Base-by-base conservation (phyloP, 2,113 vertebrate genomes). In the Oryzias curvinotus region DNA sequence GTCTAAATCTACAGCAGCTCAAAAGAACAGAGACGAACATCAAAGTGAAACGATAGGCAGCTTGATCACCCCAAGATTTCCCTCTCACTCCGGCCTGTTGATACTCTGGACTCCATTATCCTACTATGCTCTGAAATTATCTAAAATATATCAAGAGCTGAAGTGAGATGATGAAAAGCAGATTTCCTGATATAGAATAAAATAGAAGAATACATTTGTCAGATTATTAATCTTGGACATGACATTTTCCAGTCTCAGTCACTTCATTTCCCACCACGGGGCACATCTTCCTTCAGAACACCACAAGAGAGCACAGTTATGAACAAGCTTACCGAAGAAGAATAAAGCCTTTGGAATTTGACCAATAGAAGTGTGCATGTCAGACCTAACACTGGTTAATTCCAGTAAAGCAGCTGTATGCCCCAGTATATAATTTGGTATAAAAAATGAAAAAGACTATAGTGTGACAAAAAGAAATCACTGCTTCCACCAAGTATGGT, bases 81-180 rank as follows among this genome's bases (percentile, higher is more conserved):
- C 62, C 53, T 63, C 62, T 78, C 43, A 71, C 62, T 83, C 76
- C 64, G 65, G 78, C 73, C 81, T 65, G 43, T 87, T 90, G 77
- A 77, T 72, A 73, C 82, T 87, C 85, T 87, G 83, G 76, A 85
- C 83, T 83, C 88, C 79, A 87, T 88, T 87, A 87, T 81, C 74
- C 77, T 80, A 66, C 69, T 77, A 61, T 77, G 63, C 65, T 65
- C 65, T 86, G 78, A 80, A 83, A 84, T 86, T 52, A 83, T 83
- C 79, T 80, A 54, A 78, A 78, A 73, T 79, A 68, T 66, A 77
- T 80, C 68, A 70, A 62, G 18, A 49, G 79, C 63, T 70, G 67
- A 66, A 60, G 58, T 57, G 65, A 68, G 52, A 76, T 18, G 10
- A 19, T 17, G 50, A n/a, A 50, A 49, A 1, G 12, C 25, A 46